phyloP scores from a whole-genome alignment of 2,888 invertebrate species.

The Dexiosoma caninum region DNA sequence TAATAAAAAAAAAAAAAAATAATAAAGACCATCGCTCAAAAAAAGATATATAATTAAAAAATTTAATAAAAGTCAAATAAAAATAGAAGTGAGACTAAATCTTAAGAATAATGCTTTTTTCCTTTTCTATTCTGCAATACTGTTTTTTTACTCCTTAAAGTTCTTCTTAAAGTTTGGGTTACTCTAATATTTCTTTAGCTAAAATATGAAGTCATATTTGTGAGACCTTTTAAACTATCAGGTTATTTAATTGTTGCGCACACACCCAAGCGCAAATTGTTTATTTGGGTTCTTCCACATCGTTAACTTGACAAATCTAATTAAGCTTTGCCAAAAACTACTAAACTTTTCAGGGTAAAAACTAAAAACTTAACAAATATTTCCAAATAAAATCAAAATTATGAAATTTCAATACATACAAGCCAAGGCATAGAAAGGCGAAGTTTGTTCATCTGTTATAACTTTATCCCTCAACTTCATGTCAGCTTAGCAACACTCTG shows the following conservation, averaged over 20 bases:
- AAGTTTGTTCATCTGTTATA: neutral
- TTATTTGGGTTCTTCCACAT: conserved; percentile 6
- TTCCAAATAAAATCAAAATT: neutral
- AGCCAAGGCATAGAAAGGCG: too few species aligned
- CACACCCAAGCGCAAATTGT: neutral
- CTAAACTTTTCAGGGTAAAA: neutral
- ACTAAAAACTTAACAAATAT: neutral
- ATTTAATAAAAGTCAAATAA: too few species aligned
- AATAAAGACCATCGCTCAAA: too few species aligned
- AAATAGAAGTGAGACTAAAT: too few species aligned
- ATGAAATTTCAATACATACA: neutral
- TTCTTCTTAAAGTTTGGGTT: too few species aligned
- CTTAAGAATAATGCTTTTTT: too few species aligned
- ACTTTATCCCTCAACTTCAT: conserved; percentile 26
- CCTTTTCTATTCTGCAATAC: too few species aligned
- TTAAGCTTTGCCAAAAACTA: neutral
- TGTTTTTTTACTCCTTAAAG: too few species aligned
- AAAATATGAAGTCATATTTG: too few species aligned
- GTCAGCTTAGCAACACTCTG: neutral
- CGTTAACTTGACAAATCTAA: conserved; percentile 20
- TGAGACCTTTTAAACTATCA: neutral
- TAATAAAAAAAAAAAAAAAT: neutral
- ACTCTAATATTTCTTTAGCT: too few species aligned
- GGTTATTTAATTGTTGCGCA: neutral
- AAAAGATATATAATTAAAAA: too few species aligned